Evolutionary conservation across 2,113 vertebrate genomes (phyloP).

Genomic region (Carassius gibelio): DNA sequence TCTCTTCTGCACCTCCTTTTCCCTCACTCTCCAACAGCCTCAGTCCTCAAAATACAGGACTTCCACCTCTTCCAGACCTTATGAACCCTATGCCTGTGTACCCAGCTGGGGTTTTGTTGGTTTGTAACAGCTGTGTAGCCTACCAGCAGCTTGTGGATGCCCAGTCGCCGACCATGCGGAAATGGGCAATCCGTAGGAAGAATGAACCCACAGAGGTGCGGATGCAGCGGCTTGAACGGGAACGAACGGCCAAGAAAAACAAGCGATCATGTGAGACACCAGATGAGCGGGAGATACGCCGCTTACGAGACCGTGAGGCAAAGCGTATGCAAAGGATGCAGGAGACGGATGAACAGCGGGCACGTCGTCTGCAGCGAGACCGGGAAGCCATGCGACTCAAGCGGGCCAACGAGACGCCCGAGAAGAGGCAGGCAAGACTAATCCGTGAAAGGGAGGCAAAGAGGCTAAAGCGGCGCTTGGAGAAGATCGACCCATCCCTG

Average conservation of each 20-base stretch:
- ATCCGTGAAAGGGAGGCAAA: constrained; percentile 94
- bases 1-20: constrained; percentile 63
- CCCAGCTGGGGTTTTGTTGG: constrained; percentile 89
- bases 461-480: constrained; percentile 90
- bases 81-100: constrained; percentile 82
- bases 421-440: constrained; percentile 92
- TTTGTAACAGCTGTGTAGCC: constrained; percentile 93
- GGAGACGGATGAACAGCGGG: constrained; percentile 91
- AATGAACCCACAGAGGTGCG: constrained; percentile 89
- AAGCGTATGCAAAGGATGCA: constrained; percentile 96
- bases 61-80: constrained; percentile 76
- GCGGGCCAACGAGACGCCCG: constrained; percentile 92
- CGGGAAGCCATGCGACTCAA: constrained; percentile 95
- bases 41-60: constrained; percentile 68
- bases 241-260: constrained; percentile 94
- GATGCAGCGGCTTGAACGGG: constrained; percentile 89
- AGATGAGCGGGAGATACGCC: constrained; percentile 86
- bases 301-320: constrained; percentile 92
- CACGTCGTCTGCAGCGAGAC: constrained; percentile 89
- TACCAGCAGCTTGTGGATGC: constrained; percentile 89
- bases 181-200: constrained; percentile 89
- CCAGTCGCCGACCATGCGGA: constrained; percentile 81
- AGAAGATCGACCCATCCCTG: constrained; percentile 96
- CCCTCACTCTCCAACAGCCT: constrained; percentile 71
- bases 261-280: constrained; percentile 90